phyloP scores from a whole-genome alignment of 1,140 invertebrate species.

The Brachionus plicatilis region DNA sequence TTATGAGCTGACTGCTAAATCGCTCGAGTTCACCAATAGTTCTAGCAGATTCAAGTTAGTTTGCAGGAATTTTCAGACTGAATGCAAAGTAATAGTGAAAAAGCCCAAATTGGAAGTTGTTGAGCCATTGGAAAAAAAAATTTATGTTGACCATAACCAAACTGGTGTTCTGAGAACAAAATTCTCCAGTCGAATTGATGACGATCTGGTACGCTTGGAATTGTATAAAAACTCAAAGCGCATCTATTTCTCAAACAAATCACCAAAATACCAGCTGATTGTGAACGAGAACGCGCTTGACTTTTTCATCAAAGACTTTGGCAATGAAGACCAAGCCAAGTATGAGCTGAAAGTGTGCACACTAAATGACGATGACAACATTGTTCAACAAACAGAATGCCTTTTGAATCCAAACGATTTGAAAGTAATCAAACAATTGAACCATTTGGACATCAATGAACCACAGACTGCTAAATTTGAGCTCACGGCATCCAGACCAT shows the following conservation, averaged over 20 bases:
- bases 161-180: background rate
- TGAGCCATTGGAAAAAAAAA: background rate
- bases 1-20: background rate
- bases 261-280: slow-evolving; percentile 3
- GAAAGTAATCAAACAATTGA: background rate
- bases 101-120: background rate
- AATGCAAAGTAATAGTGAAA: slow-evolving; percentile 3
- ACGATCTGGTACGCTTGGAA: background rate
- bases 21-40: background rate
- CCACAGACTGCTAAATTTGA: background rate
- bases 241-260: slow-evolving; percentile 20
- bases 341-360: slow-evolving; percentile 1
- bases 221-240: background rate
- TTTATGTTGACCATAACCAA: slow-evolving; percentile 10
- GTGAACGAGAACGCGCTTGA: background rate
- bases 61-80: background rate
- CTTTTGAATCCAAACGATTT: background rate
- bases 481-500: background rate
- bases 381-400: background rate
- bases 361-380: background rate
- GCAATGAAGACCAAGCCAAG: background rate
- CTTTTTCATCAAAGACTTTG: slow-evolving; percentile 2
- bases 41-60: background rate
- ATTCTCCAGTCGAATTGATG: background rate
- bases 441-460: background rate